Evolutionary conservation across 92 coral and sea anemone species (phyloP), one percentile per base, ranked within the genome.

Genomic region (Umimayanthus chanpuru): DNA sequence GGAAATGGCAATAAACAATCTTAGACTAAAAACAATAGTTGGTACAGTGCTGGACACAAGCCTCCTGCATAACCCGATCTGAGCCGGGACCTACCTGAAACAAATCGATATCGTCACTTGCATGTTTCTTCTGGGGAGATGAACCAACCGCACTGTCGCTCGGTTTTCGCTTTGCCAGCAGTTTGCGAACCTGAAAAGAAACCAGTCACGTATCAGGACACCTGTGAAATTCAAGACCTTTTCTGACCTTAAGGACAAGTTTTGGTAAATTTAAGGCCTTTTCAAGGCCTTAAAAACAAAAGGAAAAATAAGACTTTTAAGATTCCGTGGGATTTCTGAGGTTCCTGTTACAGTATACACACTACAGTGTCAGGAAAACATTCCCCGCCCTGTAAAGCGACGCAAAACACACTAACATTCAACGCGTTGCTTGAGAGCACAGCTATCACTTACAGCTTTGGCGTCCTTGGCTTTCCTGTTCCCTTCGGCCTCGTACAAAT

Each of bases 401-500:
- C 65, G 50, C 55, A 12, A 9, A 79, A 49, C 9, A 39, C 83
- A 30, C 7, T 10, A 14, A 5, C 50, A 8, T 32, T 9, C 50
- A 44, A n/a, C 8, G 12, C 8, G 65, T 12, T 70, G 38, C 76
- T 32, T 32, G 36, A 9, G 9, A 6, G 9, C 6, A 73, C n/a
- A 50, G 18, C 11, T 2, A 38, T 26, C 11, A 89, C 94, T 66
- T 89, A 92, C 95, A 67, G 98, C 97, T 85, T 97, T 97, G 6
- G 93, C 94, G 68, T 97, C 99, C 88, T 97, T 97, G 20, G 94
- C 89, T 73, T 94, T 95, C 73, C 92, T 92, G 86, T 91, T 90
- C 18, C 94, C 96, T 30, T 97, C 98, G 14, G 98, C 97, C 89
- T 95, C 99, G 64, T 97, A 97, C 56, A 97, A 80, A 74, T 94